These are phyloP conservation scores for Lepidochitona cinerea DNA, from an alignment of 2,888 invertebrate genomes.

Conservation along the genomic window DNA sequence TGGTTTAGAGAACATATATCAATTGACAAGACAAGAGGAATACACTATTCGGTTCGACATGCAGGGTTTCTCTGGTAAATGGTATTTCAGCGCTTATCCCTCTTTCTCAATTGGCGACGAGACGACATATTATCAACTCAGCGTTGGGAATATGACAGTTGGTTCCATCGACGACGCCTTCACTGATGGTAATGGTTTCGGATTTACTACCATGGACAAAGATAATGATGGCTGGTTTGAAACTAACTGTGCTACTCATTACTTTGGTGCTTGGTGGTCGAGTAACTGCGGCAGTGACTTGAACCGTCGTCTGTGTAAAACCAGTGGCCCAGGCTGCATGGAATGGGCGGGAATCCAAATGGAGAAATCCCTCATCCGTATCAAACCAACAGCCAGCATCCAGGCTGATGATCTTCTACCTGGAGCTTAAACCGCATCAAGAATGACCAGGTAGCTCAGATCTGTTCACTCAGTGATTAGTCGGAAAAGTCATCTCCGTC, in stretches of 20 bases:
- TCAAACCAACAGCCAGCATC: conserved; percentile 15
- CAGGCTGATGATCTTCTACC: not conserved
- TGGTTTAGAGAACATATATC: conserved; percentile 86
- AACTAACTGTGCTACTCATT: conserved; percentile 36
- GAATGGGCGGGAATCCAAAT: conserved; percentile 15
- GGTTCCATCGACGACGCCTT: conserved; percentile 29
- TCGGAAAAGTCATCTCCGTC: no score
- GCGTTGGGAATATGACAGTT: conserved; percentile 18
- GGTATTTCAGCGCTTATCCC: conserved; percentile 29
- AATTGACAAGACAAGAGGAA: conserved; percentile 74
- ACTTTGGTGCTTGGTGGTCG: conserved; percentile 36
- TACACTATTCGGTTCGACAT: conserved; percentile 34
- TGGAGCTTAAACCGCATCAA: not conserved
- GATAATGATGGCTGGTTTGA: conserved; percentile 35
- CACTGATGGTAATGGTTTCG: conserved; percentile 16
- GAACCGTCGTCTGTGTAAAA: conserved; percentile 28
- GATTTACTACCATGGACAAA: conserved; percentile 29
- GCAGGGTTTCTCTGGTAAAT: conserved; percentile 32
- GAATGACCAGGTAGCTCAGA: no score
- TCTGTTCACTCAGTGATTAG: no score
- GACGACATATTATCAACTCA: conserved; percentile 11
- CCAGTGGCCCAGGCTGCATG: conserved; percentile 19
- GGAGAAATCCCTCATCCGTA: conserved; percentile 20
- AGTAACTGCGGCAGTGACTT: conserved; percentile 33
- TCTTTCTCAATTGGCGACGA: conserved; percentile 25